A percentile compares a stretch with the other conserved stretches of the same genome.
Conservation (phyloP, 1,140 invertebrate genomes). For the Streblospio benedicti region DNA sequence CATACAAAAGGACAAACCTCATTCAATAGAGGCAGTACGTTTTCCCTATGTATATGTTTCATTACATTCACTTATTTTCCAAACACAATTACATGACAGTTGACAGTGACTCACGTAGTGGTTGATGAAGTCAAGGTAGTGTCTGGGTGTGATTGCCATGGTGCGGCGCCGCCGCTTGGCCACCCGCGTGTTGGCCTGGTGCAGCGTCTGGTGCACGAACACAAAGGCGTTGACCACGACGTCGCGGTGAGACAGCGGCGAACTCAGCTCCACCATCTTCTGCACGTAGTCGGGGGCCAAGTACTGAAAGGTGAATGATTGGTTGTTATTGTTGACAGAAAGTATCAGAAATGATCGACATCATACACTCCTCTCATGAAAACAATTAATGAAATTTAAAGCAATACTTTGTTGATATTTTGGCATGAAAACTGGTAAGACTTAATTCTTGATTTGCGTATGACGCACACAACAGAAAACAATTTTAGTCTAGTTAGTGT, state of each 20-base stretch:
- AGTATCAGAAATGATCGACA: neutral
- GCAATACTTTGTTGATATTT: neutral
- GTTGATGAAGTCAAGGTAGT: conserved; percentile 99
- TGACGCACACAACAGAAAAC: no score
- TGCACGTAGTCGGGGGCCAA: conserved; percentile 79
- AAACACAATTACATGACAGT: neutral
- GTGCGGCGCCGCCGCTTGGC: conserved; percentile 84
- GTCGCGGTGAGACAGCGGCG: conserved; percentile 73
- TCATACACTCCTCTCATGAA: no score
- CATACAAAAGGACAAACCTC: no score
- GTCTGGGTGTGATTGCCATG: conserved; percentile 94
- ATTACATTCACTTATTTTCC: neutral
- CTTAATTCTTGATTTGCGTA: no score
- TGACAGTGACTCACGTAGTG: conserved; percentile 66
- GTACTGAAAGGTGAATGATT: conserved; percentile 53
- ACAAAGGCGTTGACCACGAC: conserved; percentile 97
- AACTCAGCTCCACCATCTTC: no score
- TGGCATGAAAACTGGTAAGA: no score
- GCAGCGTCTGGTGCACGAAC: conserved; percentile 93
- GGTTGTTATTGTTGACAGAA: neutral
- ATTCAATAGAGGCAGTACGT: no score
- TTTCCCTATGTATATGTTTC: no score
- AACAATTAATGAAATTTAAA: no score
- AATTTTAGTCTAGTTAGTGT: no score
- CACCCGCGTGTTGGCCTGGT: conserved; percentile 81